Percentiles rank a stretch among this genome's conserved stretches.
phyloP scores from a whole-genome alignment of 2,797 vertebrate species.

The Rhinophrynus dorsalis region DNA sequence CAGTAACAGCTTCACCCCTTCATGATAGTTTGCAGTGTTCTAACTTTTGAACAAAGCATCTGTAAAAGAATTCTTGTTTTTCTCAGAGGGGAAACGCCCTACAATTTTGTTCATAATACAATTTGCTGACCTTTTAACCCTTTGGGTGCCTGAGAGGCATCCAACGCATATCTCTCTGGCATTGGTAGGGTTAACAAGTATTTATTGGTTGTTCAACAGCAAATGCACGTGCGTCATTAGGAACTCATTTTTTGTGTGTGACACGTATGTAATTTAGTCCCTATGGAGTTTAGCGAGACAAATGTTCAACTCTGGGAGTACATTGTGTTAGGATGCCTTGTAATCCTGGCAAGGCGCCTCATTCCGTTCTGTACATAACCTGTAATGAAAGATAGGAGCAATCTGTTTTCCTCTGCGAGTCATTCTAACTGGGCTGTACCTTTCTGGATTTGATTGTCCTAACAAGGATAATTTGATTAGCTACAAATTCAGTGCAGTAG shows the following conservation, averaged over 20 bases:
- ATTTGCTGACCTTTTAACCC: no score
- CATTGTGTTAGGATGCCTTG: slow-evolving; percentile 9
- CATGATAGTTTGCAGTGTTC: no score
- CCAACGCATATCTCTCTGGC: no score
- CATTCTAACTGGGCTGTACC: neutral
- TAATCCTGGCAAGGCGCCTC: slow-evolving; percentile 4
- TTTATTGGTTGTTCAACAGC: no score
- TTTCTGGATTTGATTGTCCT: neutral
- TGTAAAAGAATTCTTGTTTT: no score
- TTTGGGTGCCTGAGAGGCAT: no score
- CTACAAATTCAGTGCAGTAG: neutral
- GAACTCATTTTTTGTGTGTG: neutral
- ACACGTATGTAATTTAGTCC: neutral
- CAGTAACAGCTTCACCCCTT: no score
- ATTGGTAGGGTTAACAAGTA: no score
- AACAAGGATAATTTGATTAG: slow-evolving; percentile 12
- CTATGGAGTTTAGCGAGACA: neutral
- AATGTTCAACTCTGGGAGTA: neutral
- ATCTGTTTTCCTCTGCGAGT: neutral
- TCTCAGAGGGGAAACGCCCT: no score
- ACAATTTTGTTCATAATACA: no score
- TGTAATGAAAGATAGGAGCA: slow-evolving; percentile 26
- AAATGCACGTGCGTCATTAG: neutral
- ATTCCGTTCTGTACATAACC: neutral
- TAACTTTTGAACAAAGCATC: no score